These are phyloP conservation scores for Megalonaias nervosa DNA, from an alignment of 1,140 invertebrate genomes.

Conservation along the genomic window DNA sequence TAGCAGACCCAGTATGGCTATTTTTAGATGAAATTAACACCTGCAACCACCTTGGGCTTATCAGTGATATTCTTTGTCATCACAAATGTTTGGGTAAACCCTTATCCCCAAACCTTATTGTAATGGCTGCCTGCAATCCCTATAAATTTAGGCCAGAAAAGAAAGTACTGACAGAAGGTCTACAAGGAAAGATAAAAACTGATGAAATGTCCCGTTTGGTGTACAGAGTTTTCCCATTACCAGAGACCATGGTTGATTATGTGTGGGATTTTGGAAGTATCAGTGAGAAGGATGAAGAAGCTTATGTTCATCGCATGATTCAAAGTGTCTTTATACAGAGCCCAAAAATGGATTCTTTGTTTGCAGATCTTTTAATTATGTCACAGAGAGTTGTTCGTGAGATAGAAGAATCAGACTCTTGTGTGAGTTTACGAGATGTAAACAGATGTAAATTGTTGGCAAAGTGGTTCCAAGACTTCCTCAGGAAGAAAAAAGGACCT, in stretches of 20 bases:
- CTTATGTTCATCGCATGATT: conserved; percentile 40
- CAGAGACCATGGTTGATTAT: conserved; percentile 42
- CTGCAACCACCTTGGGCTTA: conserved; percentile 32
- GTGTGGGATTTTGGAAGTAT: conserved; percentile 48
- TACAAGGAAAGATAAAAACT: conserved; percentile 29
- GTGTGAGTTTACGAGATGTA: conserved; percentile 45
- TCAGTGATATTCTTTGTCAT: conserved; percentile 37
- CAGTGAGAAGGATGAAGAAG: conserved; percentile 33
- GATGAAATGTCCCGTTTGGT: conserved; percentile 35
- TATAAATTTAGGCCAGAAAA: conserved; percentile 30
- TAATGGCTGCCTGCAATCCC: conserved; percentile 46
- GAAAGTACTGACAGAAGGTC: conserved; percentile 27
- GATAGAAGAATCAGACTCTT: conserved; percentile 6
- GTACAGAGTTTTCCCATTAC: conserved; percentile 40
- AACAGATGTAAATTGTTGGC: conserved; percentile 27
- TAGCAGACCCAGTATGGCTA: conserved; percentile 19
- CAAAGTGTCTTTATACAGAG: background rate
- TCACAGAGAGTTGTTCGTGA: conserved; percentile 37
- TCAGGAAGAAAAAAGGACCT: conserved; percentile 12
- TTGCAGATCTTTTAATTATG: conserved; percentile 21
- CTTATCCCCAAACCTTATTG: conserved; percentile 32
- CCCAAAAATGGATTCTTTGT: background rate
- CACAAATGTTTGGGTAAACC: conserved; percentile 17
- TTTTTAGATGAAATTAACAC: conserved; percentile 47
- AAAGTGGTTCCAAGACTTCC: conserved; percentile 32